Evolutionary conservation across 2,888 invertebrate species (phyloP).

Genomic region (Pandemis heparana): DNA sequence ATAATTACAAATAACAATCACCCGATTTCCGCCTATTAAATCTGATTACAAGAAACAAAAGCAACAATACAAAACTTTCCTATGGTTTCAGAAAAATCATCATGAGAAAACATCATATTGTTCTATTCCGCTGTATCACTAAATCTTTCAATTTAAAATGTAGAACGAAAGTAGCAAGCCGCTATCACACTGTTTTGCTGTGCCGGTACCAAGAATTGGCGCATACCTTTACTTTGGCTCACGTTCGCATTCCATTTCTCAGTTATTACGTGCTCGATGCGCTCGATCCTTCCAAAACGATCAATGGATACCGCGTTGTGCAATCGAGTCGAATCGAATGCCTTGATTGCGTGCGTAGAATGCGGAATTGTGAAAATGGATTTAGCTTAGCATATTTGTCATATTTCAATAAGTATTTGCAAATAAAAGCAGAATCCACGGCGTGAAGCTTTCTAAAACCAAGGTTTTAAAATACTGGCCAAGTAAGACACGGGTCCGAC

Average conservation of each 20-base stretch:
- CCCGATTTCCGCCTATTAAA: conserved; percentile 41
- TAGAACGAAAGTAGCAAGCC: conserved; percentile 55
- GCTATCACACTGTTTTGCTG: conserved; percentile 41
- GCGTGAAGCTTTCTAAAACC: not conserved
- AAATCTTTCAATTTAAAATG: conserved; percentile 63
- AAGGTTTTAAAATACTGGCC: not conserved
- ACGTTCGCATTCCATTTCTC: conserved; percentile 26
- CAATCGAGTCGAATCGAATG: conserved; percentile 31
- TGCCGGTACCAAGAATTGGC: conserved; percentile 32
- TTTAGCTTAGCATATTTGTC: conserved; percentile 37
- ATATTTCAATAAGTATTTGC: conserved; percentile 35
- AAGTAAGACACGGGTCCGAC: not conserved
- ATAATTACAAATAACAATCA: conserved; percentile 31
- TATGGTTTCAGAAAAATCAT: conserved; percentile 43
- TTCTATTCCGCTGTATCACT: conserved; percentile 53
- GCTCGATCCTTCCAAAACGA: conserved; percentile 18
- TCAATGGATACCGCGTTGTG: conserved; percentile 41
- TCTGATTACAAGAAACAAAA: conserved; percentile 33
- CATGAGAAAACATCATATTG: conserved; percentile 57
- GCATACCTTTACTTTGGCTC: conserved; percentile 31
- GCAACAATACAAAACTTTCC: conserved; percentile 38
- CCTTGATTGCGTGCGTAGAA: conserved; percentile 48
- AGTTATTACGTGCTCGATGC: conserved; percentile 5
- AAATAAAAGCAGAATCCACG: not conserved
- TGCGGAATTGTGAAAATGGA: conserved; percentile 54